phyloP scores from a whole-genome alignment of 2,888 invertebrate species.

The Cephus pygmeus region DNA sequence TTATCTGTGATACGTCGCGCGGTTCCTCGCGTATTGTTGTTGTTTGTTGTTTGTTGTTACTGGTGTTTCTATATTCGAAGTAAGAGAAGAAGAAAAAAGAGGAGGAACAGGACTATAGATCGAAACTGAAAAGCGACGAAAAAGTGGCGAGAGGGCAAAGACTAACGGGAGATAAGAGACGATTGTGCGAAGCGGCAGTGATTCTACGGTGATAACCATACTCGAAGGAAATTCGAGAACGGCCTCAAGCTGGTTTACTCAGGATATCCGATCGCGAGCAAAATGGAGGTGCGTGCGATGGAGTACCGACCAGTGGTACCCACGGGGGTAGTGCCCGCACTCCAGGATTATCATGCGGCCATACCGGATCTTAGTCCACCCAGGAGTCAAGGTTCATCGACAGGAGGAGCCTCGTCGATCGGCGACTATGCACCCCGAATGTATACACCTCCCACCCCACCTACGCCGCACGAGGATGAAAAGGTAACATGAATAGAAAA shows the following conservation, averaged over 20 bases:
- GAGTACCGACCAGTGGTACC: conserved; percentile 70
- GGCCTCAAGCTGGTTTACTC: conserved; percentile 60
- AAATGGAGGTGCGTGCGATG: conserved; percentile 71
- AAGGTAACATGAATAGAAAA: conserved; percentile 49
- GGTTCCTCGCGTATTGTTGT: too few species aligned
- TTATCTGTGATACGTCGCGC: too few species aligned
- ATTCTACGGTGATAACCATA: neutral
- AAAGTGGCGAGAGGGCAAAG: neutral
- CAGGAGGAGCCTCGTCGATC: conserved; percentile 63
- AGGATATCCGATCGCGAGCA: conserved; percentile 52
- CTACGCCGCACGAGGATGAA: conserved; percentile 64
- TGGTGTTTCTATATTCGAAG: too few species aligned
- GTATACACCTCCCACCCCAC: conserved; percentile 64
- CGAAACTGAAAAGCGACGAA: too few species aligned
- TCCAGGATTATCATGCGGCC: conserved; percentile 64
- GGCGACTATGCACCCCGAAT: conserved; percentile 64
- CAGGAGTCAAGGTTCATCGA: conserved; percentile 63
- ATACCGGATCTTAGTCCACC: conserved; percentile 63
- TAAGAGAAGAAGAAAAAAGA: too few species aligned
- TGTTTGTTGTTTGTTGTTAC: too few species aligned
- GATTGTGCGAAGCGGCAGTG: neutral
- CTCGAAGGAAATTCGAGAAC: conserved; percentile 33
- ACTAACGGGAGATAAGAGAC: neutral
- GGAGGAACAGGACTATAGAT: too few species aligned
- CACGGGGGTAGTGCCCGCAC: conserved; percentile 61